Evolutionary conservation across 2,797 vertebrate genomes (phyloP).

Genomic region (Nyctibius grandis): DNA sequence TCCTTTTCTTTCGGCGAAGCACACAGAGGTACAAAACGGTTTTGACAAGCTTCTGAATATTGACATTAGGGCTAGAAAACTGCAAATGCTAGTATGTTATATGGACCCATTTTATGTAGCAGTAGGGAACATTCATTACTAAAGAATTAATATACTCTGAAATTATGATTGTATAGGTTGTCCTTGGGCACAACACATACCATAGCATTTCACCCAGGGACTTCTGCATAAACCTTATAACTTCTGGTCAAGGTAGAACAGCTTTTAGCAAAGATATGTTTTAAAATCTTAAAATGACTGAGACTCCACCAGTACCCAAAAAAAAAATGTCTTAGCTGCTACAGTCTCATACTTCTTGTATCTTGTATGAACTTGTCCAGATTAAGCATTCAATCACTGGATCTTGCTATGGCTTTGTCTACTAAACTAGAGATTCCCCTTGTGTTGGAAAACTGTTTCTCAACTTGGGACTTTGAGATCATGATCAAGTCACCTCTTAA

Average conservation of each 20-base stretch:
- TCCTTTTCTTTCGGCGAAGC: constrained; percentile 20
- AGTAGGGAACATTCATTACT: not conserved
- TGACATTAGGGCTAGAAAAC: not conserved
- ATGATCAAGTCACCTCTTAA: constrained; percentile 28
- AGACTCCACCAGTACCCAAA: not conserved
- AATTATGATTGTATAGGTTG: not conserved
- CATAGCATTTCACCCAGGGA: not conserved
- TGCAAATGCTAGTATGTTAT: not conserved
- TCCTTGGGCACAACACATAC: not conserved
- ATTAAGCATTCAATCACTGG: not conserved
- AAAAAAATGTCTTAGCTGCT: not conserved
- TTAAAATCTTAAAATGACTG: not conserved
- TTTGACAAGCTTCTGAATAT: not conserved
- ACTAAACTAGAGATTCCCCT: not conserved
- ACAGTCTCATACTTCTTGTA: not conserved
- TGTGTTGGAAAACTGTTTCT: not conserved
- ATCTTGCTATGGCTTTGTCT: not conserved
- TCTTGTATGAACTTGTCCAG: not conserved
- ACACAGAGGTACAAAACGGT: not conserved
- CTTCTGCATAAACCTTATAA: not conserved
- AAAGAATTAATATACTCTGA: constrained; percentile 4
- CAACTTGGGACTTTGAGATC: not conserved
- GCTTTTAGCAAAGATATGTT: not conserved
- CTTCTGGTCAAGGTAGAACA: not conserved
- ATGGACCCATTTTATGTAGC: not conserved